phyloP scores from a whole-genome alignment of 2,797 vertebrate species.

The Saxicola maurus region DNA sequence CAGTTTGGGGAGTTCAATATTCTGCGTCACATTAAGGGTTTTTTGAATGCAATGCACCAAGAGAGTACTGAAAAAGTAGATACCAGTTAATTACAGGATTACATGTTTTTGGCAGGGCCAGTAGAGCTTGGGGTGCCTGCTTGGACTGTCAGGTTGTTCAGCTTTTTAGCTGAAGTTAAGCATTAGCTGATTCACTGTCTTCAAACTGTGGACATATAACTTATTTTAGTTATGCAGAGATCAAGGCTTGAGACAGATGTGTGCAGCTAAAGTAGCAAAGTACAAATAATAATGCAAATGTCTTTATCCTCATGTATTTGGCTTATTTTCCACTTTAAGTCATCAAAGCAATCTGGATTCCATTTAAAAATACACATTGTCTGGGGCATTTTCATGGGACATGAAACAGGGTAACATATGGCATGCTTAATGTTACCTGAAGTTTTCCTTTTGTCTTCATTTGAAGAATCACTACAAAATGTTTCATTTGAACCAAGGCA shows the following conservation, averaged over 20 bases:
- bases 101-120: background rate
- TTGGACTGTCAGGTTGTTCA: background rate
- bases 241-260: background rate
- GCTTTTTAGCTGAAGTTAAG: background rate
- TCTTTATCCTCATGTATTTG: background rate
- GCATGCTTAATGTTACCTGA: background rate
- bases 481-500: background rate
- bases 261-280: background rate
- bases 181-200: background rate
- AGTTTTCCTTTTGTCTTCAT: background rate
- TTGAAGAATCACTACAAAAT: background rate
- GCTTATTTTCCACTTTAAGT: background rate
- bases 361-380: background rate
- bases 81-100: background rate
- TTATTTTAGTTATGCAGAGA: background rate
- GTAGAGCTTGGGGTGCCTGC: background rate
- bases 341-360: background rate
- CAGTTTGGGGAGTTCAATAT: background rate
- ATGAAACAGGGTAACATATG: background rate
- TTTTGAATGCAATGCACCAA: background rate
- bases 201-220: background rate
- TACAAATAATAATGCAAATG: background rate
- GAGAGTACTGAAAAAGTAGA: background rate
- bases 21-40: background rate
- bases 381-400: background rate